These are phyloP conservation scores for Malurus alboscapulatus DNA, from an alignment of 2,113 vertebrate species.

Conservation along the genomic window DNA sequence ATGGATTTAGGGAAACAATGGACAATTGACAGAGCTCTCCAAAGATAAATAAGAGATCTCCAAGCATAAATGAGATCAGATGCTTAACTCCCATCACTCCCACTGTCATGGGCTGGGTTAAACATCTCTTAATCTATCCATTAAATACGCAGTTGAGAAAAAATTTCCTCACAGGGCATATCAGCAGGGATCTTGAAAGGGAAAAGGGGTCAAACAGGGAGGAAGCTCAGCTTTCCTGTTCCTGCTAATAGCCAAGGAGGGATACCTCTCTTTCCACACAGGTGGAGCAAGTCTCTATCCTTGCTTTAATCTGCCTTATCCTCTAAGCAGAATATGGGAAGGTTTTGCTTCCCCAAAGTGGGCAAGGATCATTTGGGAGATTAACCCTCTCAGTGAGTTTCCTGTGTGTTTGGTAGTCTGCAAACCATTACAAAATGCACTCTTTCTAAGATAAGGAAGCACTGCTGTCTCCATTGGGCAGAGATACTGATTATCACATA, in stretches of 20 bases:
- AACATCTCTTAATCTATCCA: constrained; percentile 22
- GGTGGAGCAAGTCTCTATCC: constrained; percentile 5
- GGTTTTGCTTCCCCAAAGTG: neutral
- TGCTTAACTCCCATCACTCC: constrained; percentile 24
- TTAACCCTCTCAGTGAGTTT: neutral
- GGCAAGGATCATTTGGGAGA: neutral
- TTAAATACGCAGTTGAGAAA: constrained; percentile 18
- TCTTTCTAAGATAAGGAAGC: neutral
- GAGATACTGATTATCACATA: neutral
- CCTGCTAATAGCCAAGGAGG: constrained; percentile 23
- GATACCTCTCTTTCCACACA: constrained; percentile 24
- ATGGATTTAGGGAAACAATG: constrained; percentile 63
- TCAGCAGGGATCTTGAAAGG: constrained; percentile 25
- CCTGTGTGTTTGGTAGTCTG: constrained; percentile 22
- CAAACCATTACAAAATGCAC: neutral
- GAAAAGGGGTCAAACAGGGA: constrained; percentile 26
- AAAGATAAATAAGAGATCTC: constrained; percentile 8
- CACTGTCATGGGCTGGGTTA: neutral
- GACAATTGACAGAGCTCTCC: constrained; percentile 49
- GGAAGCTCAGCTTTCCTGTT: constrained; percentile 25
- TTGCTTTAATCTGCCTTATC: constrained; percentile 13
- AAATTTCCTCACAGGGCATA: constrained; percentile 38
- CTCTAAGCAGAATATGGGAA: constrained; percentile 21
- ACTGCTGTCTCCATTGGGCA: neutral
- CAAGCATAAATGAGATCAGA: constrained; percentile 53